Evolutionary conservation across 2,113 vertebrate genomes (phyloP).

Genomic region (Thunnus maccoyii): DNA sequence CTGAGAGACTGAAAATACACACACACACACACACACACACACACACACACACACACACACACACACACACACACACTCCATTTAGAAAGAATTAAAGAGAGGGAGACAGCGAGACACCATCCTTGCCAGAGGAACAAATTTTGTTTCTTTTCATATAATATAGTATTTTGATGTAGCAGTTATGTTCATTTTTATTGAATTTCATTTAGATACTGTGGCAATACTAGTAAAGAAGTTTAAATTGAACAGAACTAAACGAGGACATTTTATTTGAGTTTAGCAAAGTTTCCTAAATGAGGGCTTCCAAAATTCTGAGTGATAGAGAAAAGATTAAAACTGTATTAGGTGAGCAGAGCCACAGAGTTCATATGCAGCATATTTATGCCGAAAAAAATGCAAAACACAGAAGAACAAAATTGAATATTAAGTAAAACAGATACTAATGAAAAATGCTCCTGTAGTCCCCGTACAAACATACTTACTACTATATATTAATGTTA

Average conservation of each 20-base stretch:
- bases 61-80: background rate
- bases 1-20: background rate
- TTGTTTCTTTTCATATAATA: constrained; percentile 1
- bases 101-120: too few relatives aligned
- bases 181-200: constrained; percentile 38
- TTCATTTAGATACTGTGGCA: constrained; percentile 11
- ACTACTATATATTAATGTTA: background rate
- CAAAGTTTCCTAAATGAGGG: constrained; percentile 7
- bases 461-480: background rate
- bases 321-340: constrained; percentile 15
- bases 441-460: background rate
- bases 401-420: background rate
- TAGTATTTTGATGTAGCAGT: constrained; percentile 4
- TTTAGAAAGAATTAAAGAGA: too few relatives aligned
- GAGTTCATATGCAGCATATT: background rate
- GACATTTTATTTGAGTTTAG: constrained; percentile 13
- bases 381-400: background rate
- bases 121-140: background rate
- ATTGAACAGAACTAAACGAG: constrained; percentile 1
- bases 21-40: background rate
- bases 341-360: constrained; percentile 13
- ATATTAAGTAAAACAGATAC: background rate
- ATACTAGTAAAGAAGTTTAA: constrained; percentile 19
- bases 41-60: background rate
- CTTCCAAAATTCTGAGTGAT: background rate